phyloP scores from a whole-genome alignment of 2,113 vertebrate species.

The Megaceryle maxima region DNA sequence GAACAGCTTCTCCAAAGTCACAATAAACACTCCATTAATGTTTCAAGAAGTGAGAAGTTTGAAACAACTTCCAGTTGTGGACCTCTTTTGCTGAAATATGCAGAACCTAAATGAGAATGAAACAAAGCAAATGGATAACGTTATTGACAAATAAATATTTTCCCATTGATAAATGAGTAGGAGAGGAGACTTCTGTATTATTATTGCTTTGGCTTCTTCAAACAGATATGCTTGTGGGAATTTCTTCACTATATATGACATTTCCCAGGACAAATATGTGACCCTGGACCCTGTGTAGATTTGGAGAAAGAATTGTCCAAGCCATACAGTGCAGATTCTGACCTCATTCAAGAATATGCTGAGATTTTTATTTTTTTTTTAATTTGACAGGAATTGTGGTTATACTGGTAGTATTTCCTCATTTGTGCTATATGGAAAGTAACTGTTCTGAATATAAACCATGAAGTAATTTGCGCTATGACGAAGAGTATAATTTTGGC shows the following conservation, averaged over 20 bases:
- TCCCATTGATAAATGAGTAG: neutral
- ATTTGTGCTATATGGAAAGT: neutral
- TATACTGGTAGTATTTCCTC: neutral
- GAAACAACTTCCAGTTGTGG: neutral
- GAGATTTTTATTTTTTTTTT: neutral
- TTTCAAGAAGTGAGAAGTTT: neutral
- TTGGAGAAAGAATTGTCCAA: conserved; percentile 14
- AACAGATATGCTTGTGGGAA: neutral
- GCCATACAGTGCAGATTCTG: neutral
- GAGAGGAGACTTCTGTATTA: neutral
- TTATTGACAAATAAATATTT: neutral
- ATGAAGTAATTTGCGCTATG: neutral
- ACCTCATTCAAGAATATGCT: neutral
- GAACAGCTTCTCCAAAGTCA: neutral
- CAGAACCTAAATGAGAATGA: neutral
- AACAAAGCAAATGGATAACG: neutral
- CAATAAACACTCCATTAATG: neutral
- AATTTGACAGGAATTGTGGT: neutral
- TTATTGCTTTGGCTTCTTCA: neutral
- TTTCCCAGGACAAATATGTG: neutral
- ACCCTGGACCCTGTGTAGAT: neutral
- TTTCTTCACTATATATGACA: neutral
- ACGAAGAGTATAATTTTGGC: neutral
- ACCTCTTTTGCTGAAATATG: neutral
- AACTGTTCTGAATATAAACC: neutral